Base-by-base conservation (phyloP, 2,113 vertebrate species). In the Pontoporia blainvillei region DNA sequence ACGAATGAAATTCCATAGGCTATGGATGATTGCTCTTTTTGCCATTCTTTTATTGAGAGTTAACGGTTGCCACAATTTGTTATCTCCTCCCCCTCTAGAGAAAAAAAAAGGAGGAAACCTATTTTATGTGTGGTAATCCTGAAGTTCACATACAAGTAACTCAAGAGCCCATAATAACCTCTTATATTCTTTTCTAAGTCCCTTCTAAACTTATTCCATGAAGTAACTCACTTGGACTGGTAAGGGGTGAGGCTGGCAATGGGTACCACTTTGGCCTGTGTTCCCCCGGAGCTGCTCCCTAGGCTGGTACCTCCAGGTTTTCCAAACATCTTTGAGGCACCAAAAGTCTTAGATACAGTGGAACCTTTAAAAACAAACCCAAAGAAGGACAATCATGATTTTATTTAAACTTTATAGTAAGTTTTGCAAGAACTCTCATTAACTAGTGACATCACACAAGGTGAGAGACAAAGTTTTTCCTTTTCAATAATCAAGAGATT, bases 241-340 rank as follows among this genome's bases (percentile, higher is more conserved):
- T 99, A 99, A 0, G 99, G 99, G 97, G 99, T 99, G 95, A 99
- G 98, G 98, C 99, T 99, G 98, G 99, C 99, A 29, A 99, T 99
- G 0, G 99, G 99, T 6, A 99, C 99, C 31, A 99, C 98, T 98
- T 99, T 99, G 93, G 98, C 97, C 97, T 99, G 99, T 14, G 99
- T 95, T 2, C 99, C 99, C 49, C 99, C 99, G 0, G 99, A 99
- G 46, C 99, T 99, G 96, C 93, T 99, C 79, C 97, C 41, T 4
- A 84, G 81, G 75, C 67, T 98, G 96, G 97, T 10, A 97, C 94
- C 92, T 71, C 99, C 98, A 0, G 92, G 44, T 98, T 98, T 99
- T 21, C 98, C 98, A 96, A 99, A 99, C 71, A 98, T 98, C 98
- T 98, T 99, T 81, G 97, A 98, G 66, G 98, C 98, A 96, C 98